Conservation (phyloP, 2,797 vertebrate genomes). For the Aselliscus stoliczkanus region DNA sequence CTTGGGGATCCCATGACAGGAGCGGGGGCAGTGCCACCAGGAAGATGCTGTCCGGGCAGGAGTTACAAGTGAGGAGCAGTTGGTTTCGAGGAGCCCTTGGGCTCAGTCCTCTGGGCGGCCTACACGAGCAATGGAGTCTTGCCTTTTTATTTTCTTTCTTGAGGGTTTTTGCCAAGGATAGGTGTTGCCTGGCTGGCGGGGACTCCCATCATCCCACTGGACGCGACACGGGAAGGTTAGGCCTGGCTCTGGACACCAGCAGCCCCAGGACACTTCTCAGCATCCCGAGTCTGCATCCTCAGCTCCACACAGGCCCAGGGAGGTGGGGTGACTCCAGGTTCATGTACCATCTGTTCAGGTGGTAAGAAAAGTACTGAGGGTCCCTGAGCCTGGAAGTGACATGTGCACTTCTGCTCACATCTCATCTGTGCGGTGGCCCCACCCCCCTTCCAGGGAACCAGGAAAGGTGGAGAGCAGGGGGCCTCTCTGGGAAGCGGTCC, state of each 20-base stretch:
- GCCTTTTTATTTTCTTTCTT: neutral
- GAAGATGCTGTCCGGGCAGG: neutral
- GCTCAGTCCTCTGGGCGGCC: neutral
- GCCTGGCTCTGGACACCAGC: neutral
- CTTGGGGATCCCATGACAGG: neutral
- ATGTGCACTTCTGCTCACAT: neutral
- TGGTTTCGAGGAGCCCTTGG: neutral
- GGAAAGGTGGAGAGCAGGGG: neutral
- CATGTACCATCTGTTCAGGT: neutral
- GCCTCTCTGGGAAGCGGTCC: too few relatives aligned
- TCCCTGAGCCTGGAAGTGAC: neutral
- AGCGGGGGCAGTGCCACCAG: neutral
- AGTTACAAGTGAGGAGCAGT: neutral
- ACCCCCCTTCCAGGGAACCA: neutral
- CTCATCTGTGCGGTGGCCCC: fast-evolving
- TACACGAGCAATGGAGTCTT: neutral
- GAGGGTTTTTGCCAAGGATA: fast-evolving
- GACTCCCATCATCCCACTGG: fast-evolving
- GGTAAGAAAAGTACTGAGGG: neutral
- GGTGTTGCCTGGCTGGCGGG: neutral
- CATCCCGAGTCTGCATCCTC: neutral
- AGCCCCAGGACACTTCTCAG: neutral
- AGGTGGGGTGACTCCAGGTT: fast-evolving
- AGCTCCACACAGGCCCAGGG: fast-evolving
- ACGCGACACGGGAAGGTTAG: neutral